A percentile compares a stretch with the other conserved stretches of the same genome.
These are phyloP conservation scores for Hymenochirus boettgeri DNA, from an alignment of 2,113 vertebrate species.

Conservation along the genomic window DNA sequence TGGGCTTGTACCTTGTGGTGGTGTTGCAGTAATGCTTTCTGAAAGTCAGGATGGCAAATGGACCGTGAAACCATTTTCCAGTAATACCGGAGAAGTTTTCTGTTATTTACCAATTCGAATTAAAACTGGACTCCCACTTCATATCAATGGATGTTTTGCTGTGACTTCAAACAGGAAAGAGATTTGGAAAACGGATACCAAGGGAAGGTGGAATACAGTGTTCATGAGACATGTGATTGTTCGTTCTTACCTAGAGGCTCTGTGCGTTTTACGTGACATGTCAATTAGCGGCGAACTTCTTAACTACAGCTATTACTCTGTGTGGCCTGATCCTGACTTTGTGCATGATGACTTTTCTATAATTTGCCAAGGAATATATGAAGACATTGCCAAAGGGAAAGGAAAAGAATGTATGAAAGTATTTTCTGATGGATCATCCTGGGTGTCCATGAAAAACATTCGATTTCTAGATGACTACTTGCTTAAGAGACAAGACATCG, in stretches of 20 bases:
- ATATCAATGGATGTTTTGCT: conserved; percentile 97
- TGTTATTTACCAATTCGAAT: conserved; percentile 95
- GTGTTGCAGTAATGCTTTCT: conserved; percentile 80
- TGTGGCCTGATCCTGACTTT: conserved; percentile 90
- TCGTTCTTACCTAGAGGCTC: conserved; percentile 87
- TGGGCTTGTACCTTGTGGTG: conserved; percentile 92
- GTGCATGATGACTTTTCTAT: conserved; percentile 95
- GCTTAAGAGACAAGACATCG: conserved; percentile 85
- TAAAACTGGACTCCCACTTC: conserved; percentile 92
- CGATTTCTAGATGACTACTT: conserved; percentile 91
- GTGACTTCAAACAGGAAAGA: conserved; percentile 97
- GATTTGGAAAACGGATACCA: conserved; percentile 97
- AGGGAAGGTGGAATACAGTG: conserved; percentile 92
- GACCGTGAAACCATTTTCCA: conserved; percentile 77
- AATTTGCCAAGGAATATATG: conserved; percentile 93
- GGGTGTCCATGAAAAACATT: conserved; percentile 95
- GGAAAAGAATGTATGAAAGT: conserved; percentile 81
- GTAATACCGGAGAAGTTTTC: conserved; percentile 85
- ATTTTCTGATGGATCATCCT: conserved; percentile 90
- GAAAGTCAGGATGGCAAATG: conserved; percentile 88
- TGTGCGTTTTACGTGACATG: conserved; percentile 87
- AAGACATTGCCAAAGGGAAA: conserved; percentile 90
- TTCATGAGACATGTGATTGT: conserved; percentile 98
- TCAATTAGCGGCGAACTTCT: conserved; percentile 76
- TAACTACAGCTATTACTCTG: conserved; percentile 83